Evolutionary conservation across 2,797 vertebrate genomes (phyloP).

Genomic region (Aerospiza tachiro): DNA sequence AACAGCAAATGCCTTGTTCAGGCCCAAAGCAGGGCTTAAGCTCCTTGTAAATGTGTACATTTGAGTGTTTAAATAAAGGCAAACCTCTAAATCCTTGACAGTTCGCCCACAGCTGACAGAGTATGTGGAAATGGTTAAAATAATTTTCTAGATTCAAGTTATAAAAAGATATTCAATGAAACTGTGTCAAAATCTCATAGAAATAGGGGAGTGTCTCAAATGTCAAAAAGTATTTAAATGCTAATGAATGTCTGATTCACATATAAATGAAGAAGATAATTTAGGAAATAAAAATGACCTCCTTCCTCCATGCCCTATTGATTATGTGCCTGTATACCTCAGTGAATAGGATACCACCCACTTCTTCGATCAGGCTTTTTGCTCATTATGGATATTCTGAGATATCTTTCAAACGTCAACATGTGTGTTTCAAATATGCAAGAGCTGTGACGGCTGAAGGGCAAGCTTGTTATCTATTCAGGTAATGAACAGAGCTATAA

Average conservation of each 20-base stretch:
- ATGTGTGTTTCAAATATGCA: not conserved
- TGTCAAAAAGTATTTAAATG: constrained; percentile 60
- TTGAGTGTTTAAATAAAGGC: not conserved
- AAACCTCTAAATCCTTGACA: constrained; percentile 1
- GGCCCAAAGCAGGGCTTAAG: not conserved
- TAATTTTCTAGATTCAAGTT: constrained; percentile 3
- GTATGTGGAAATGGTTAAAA: constrained; percentile 33
- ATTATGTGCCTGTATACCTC: constrained; percentile 20
- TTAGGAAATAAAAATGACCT: constrained; percentile 36
- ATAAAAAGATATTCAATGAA: constrained; percentile 35
- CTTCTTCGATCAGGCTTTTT: not conserved
- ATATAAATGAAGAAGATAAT: constrained; percentile 41
- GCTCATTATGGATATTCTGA: not conserved
- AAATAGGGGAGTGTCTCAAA: constrained; percentile 54
- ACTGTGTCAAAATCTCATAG: constrained; percentile 15
- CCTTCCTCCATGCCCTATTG: constrained; percentile 37
- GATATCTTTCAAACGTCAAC: not conserved
- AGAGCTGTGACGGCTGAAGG: not conserved
- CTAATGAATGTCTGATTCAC: constrained; percentile 53
- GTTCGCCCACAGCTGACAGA: not conserved
- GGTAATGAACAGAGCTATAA: not conserved
- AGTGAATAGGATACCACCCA: not conserved
- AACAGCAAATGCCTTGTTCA: not conserved
- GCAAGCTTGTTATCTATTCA: not conserved
- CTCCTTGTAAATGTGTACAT: not conserved